Conservation (phyloP, 1,140 invertebrate species). For the Cydia fagiglandana region DNA sequence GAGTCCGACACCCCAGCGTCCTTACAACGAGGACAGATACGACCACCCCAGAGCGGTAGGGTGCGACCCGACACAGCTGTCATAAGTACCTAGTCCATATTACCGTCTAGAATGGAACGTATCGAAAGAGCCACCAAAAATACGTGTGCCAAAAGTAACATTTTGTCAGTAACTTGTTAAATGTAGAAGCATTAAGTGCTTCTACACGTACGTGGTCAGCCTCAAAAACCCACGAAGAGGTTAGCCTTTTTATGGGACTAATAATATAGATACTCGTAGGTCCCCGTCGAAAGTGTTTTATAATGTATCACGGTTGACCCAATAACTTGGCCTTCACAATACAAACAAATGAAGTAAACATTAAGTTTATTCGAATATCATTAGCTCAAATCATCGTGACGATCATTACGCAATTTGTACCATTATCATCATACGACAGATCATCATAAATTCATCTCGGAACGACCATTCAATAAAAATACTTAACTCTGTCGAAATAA, state of each 20-base stretch:
- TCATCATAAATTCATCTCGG: conserved; percentile 1
- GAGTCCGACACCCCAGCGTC: no score
- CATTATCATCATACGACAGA: not conserved
- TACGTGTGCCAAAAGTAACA: no score
- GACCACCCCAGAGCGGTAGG: no score
- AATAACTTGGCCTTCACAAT: not conserved
- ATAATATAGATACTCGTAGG: not conserved
- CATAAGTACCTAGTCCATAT: no score
- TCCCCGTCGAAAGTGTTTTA: not conserved
- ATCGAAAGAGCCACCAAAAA: no score
- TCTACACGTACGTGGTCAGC: no score
- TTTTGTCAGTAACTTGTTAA: no score
- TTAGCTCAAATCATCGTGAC: not conserved
- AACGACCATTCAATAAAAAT: not conserved
- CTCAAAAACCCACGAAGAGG: no score
- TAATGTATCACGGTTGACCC: not conserved
- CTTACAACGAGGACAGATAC: no score
- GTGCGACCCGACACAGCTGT: no score
- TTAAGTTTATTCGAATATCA: conserved; percentile 2
- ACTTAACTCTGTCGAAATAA: not conserved
- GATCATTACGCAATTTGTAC: conserved; percentile 13
- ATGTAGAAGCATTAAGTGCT: not conserved
- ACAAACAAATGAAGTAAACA: conserved; percentile 4
- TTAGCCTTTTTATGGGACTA: no score
- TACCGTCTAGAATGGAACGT: no score